Base-by-base conservation (phyloP, 1,140 invertebrate genomes). In the Zaprionus nigranus region DNA sequence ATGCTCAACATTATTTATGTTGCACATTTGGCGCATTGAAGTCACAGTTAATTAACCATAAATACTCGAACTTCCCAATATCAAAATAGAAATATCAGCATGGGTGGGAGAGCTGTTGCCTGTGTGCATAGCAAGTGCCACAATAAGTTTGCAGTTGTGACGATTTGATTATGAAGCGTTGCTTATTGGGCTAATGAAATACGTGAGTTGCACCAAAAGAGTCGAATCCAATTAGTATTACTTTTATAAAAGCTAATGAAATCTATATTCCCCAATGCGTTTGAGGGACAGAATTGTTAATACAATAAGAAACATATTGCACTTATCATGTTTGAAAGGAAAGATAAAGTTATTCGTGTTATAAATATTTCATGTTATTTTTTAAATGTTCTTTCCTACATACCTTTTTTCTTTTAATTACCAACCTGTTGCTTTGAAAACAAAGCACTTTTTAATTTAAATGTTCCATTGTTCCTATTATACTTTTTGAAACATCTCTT, bases 1-100 rank as follows among this genome's bases (percentile, higher is more conserved):
- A 69, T 76, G 67, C 79, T 70, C 49, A 81, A 71, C 86, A 90
- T 88, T 88, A 88, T 88, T 88, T 88, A 88, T 88, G 81, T 79
- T 85, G 81, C 86, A 88, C 85, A 90, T 79, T 85, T 74, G 85
- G 70, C 78, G 78, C 56, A 79, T 81, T 90, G 78, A 81, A 84
- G 61, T 63, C 71, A 56, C 26, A 62, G 64, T 87, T 90, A 90
- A 87, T 90, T 90, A 90, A 81, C 85, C 53, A 62, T 49, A 76
- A 81, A 68, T 49, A 60, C 51, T 70, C 51, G 17, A 69, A 63
- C 60, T 63, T 51, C 22, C n/a, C 40, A 46, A n/a, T 17, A 17
- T 46, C 40, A n/a, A 3, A 46, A 46, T 7, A 46, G 40, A 46
- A 46, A 49, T 30, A 56, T 26, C 9, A n/a, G 46, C 2, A 11